These are phyloP conservation scores for Noctua janthina DNA, from an alignment of 2,888 invertebrate genomes.

Conservation along the genomic window DNA sequence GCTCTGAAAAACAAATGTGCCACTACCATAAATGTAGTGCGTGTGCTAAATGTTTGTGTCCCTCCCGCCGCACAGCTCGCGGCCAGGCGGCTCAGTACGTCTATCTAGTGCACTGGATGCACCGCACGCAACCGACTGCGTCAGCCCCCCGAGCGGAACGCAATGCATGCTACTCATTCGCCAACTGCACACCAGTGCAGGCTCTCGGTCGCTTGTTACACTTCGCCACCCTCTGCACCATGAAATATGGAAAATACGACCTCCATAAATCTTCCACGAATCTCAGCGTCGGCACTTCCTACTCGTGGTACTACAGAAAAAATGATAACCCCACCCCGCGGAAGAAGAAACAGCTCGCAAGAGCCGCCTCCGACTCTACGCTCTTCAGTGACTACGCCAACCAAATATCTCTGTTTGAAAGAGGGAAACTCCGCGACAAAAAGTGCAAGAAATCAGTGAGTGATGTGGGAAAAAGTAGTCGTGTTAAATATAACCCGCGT, in stretches of 20 bases:
- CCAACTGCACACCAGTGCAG: slow-evolving; percentile 79
- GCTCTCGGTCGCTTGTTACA: slow-evolving; percentile 81
- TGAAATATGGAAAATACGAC: slow-evolving; percentile 90
- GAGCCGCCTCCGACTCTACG: slow-evolving; percentile 87
- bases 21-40: slow-evolving; percentile 80
- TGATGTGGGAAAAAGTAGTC: slow-evolving; percentile 82
- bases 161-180: slow-evolving; percentile 80
- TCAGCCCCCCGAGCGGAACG: slow-evolving; percentile 82
- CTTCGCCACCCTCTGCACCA: slow-evolving; percentile 78
- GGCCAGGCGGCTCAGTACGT: slow-evolving; percentile 75
- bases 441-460: slow-evolving; percentile 85
- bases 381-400: slow-evolving; percentile 89
- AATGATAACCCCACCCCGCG: slow-evolving; percentile 80
- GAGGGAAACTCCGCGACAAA: slow-evolving; percentile 77
- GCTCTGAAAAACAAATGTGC: slow-evolving; percentile 87
- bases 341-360: slow-evolving; percentile 80
- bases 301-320: slow-evolving; percentile 89
- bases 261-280: slow-evolving; percentile 87
- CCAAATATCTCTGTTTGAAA: slow-evolving; percentile 87
- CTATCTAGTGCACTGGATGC: slow-evolving; percentile 79
- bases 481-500: slow-evolving; percentile 81
- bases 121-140: slow-evolving; percentile 76
- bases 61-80: slow-evolving; percentile 71
- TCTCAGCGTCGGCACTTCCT: slow-evolving; percentile 87
- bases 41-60: slow-evolving; percentile 75